Evolutionary conservation across 1,140 invertebrate genomes (phyloP).

Genomic region (Dendroctonus ponderosae): DNA sequence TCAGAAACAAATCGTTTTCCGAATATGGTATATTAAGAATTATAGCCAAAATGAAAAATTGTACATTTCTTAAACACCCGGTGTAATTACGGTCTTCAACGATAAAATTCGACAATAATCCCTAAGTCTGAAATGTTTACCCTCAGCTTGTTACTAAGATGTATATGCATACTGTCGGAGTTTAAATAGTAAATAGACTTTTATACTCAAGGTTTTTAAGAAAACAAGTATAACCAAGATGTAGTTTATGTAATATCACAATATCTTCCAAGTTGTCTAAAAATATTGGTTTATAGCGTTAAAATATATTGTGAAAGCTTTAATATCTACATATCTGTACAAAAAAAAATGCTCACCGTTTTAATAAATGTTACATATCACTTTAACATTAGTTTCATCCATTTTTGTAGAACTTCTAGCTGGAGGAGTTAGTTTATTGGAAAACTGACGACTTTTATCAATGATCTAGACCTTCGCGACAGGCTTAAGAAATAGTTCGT

Average conservation of each 20-base stretch:
- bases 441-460: background rate
- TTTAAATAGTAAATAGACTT: background rate
- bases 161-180: background rate
- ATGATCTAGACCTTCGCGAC: background rate
- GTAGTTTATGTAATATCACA: background rate
- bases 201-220: background rate
- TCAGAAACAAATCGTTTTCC: no score
- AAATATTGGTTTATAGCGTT: background rate
- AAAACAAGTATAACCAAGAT: background rate
- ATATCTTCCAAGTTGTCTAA: background rate
- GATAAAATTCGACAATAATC: background rate
- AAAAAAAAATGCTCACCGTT: slow-evolving; percentile 11
- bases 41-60: no score
- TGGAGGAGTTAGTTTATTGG: background rate
- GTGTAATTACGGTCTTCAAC: no score
- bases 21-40: no score
- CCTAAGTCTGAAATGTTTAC: background rate
- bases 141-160: background rate
- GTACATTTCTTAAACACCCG: no score
- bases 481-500: background rate
- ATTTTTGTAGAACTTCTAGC: background rate
- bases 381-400: background rate
- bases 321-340: slow-evolving; percentile 14
- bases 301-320: background rate
- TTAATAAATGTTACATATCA: slow-evolving; percentile 13